Evolutionary conservation across 2,888 invertebrate genomes (phyloP).

Genomic region (Busseola fusca): DNA sequence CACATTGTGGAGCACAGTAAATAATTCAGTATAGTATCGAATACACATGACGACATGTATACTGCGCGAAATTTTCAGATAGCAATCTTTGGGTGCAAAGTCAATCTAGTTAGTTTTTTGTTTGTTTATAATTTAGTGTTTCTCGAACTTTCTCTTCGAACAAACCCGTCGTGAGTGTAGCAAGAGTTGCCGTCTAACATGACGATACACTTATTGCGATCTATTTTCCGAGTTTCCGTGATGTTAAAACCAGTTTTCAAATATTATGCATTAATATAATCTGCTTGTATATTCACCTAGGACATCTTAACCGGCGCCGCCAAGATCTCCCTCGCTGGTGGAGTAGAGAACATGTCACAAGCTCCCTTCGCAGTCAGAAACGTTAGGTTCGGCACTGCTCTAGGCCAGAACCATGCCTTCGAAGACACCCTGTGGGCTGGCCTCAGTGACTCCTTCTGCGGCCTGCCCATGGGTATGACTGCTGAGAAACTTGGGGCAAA

Average conservation of each 20-base stretch:
- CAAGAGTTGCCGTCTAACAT: not conserved
- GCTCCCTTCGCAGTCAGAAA: conserved; percentile 95
- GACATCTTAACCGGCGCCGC: conserved; percentile 96
- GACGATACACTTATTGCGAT: not conserved
- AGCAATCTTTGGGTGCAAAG: not conserved
- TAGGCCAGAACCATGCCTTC: conserved; percentile 93
- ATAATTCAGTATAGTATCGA: not conserved
- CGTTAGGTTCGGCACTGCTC: conserved; percentile 95
- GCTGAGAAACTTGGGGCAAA: conserved; percentile 96
- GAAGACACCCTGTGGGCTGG: conserved; percentile 97
- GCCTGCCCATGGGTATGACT: conserved; percentile 98
- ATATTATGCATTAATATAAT: not conserved
- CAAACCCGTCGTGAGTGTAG: not conserved
- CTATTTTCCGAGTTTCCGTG: not conserved
- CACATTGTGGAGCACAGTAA: no score
- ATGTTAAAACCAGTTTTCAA: not conserved
- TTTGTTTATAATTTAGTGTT: not conserved
- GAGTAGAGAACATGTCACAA: conserved; percentile 98
- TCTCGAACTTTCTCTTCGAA: no score
- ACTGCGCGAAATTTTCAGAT: not conserved
- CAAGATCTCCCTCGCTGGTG: conserved; percentile 96
- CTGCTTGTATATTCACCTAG: conserved; percentile 76
- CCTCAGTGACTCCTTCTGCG: conserved; percentile 96
- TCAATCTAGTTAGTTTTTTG: not conserved
- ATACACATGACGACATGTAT: not conserved